Conservation (phyloP, 2,113 vertebrate genomes). For the Phalacrocorax aristotelis region DNA sequence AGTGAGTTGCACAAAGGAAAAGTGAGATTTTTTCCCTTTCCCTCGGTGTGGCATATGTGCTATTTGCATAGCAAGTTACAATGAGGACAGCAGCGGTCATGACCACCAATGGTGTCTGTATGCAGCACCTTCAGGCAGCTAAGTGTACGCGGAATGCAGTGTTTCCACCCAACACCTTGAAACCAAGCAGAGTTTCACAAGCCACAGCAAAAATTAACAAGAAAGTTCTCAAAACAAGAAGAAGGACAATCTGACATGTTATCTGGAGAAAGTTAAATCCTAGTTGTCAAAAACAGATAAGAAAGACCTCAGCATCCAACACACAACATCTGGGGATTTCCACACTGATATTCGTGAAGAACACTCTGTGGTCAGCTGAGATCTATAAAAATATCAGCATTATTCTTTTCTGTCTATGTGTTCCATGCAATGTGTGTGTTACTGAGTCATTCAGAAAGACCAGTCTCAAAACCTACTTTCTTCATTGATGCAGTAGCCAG, state of each 20-base stretch:
- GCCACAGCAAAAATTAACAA: neutral
- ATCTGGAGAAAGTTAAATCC: neutral
- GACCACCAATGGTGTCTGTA: neutral
- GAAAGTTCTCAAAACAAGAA: neutral
- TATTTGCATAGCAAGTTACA: neutral
- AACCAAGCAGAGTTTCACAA: neutral
- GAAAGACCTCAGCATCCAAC: neutral
- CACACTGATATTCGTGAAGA: neutral
- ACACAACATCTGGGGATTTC: neutral
- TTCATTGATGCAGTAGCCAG: neutral
- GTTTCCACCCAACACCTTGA: neutral
- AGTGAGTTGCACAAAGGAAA: neutral
- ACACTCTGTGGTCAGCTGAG: neutral
- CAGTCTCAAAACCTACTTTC: neutral
- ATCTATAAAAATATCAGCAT: neutral
- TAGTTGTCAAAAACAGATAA: neutral
- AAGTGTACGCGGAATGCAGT: neutral
- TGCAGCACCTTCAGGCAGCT: neutral
- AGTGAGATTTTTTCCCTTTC: neutral
- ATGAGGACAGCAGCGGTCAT: neutral
- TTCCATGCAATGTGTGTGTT: fast-evolving
- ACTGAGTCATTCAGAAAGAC: neutral
- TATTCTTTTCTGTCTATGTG: neutral
- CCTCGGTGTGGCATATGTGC: neutral
- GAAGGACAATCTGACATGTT: neutral